Conservation (phyloP, 2,888 invertebrate genomes). For the Harmothoe impar region DNA sequence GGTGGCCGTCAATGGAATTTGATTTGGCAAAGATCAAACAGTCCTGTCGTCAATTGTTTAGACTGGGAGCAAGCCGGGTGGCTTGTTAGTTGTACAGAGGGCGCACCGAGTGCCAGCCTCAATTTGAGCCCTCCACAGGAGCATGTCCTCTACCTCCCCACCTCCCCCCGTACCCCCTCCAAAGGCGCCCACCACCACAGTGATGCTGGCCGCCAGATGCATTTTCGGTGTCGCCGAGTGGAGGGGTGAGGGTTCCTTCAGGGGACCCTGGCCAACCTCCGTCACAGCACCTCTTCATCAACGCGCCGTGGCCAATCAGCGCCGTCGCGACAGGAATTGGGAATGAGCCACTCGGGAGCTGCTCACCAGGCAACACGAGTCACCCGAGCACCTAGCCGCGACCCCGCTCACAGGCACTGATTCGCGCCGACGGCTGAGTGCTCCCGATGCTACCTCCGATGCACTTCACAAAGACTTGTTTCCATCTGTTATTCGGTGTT, state of each 20-base stretch:
- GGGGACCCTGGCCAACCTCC: background rate
- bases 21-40: slow-evolving; percentile 62
- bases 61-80: slow-evolving; percentile 58
- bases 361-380: background rate
- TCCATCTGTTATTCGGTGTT: no score
- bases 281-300: slow-evolving; percentile 57
- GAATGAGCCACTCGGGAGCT: slow-evolving; percentile 47
- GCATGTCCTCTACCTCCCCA: slow-evolving; percentile 30
- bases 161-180: slow-evolving; percentile 17
- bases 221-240: slow-evolving; percentile 55
- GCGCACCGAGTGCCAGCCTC: slow-evolving; percentile 45
- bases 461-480: no score
- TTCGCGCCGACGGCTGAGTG: background rate
- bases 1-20: slow-evolving; percentile 60
- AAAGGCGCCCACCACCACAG: background rate
- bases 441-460: background rate
- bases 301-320: slow-evolving; percentile 46
- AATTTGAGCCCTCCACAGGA: slow-evolving; percentile 15
- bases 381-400: background rate
- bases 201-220: slow-evolving; percentile 31
- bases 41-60: slow-evolving; percentile 57
- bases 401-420: background rate
- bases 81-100: slow-evolving; percentile 56
- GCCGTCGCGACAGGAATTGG: background rate
- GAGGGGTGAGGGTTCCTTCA: background rate